These are phyloP conservation scores for Saturnia japonica DNA, from an alignment of 2,888 invertebrate species.

Conservation along the genomic window DNA sequence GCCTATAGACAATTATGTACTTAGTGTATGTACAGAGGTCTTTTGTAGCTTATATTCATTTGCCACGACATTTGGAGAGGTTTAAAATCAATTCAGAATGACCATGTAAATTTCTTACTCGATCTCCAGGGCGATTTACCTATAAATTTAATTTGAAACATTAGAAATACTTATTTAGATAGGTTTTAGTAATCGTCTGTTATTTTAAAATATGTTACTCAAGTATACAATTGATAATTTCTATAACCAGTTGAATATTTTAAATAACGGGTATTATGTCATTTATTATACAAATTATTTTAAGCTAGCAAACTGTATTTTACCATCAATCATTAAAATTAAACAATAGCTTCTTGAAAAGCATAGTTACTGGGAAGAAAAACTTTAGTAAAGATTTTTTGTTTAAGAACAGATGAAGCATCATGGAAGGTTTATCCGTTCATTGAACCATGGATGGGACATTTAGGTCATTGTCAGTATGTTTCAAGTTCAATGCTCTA, in stretches of 20 bases:
- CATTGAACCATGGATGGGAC: conserved; percentile 60
- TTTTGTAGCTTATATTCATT: not conserved
- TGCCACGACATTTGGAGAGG: not conserved
- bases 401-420: conserved; percentile 32
- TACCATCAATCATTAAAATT: not conserved
- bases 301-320: not conserved
- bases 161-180: no score
- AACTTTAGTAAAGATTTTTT: conserved; percentile 16
- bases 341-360: not conserved
- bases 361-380: conserved; percentile 2
- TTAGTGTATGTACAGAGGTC: not conserved
- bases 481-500: conserved; percentile 55
- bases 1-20: not conserved
- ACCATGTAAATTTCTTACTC: not conserved
- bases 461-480: conserved; percentile 64
- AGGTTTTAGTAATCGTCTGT: no score
- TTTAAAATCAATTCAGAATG: not conserved
- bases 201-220: no score
- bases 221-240: not conserved
- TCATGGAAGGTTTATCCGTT: conserved; percentile 44
- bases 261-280: not conserved
- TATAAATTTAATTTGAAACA: no score
- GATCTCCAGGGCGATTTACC: not conserved
- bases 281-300: not conserved
- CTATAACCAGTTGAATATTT: not conserved